phyloP scores from a whole-genome alignment of 2,113 vertebrate species.

The Hemibagrus wyckioides region DNA sequence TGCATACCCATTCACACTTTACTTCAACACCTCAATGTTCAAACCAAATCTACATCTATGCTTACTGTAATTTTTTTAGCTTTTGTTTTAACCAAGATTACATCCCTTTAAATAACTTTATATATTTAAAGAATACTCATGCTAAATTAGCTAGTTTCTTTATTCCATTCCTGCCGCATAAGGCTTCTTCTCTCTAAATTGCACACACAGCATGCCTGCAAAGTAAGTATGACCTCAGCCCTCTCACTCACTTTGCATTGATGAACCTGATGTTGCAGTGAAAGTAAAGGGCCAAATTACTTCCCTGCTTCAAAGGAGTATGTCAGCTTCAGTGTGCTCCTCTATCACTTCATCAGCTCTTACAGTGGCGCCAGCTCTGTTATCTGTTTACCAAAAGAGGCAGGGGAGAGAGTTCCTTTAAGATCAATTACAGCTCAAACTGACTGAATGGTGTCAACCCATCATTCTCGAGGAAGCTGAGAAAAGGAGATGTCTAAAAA shows the following conservation, averaged over 20 bases:
- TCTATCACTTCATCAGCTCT: constrained; percentile 55
- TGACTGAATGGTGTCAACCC: constrained; percentile 60
- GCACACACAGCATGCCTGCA: constrained; percentile 1
- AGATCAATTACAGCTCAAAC: constrained; percentile 61
- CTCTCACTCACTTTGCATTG: constrained; percentile 51
- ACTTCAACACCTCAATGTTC: too few species aligned
- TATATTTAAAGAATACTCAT: neutral
- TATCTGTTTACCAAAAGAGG: constrained; percentile 54
- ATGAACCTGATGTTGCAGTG: constrained; percentile 62
- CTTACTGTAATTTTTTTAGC: neutral
- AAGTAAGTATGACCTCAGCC: constrained; percentile 26
- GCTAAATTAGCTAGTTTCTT: neutral
- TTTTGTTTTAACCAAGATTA: neutral
- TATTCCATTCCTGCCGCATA: neutral
- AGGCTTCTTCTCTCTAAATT: neutral
- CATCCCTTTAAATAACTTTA: neutral
- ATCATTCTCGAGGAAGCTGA: constrained; percentile 40
- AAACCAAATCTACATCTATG: neutral
- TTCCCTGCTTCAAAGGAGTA: constrained; percentile 68
- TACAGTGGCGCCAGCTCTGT: constrained; percentile 56
- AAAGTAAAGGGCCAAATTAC: constrained; percentile 71
- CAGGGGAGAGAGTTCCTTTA: constrained; percentile 69
- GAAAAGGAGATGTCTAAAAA: constrained; percentile 43
- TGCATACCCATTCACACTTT: too few species aligned
- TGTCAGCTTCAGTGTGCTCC: constrained; percentile 70